A percentile compares a stretch with the other conserved stretches of the same genome.
Evolutionary conservation across 2,113 vertebrate species (phyloP).

Genomic region (Nymphicus hollandicus): DNA sequence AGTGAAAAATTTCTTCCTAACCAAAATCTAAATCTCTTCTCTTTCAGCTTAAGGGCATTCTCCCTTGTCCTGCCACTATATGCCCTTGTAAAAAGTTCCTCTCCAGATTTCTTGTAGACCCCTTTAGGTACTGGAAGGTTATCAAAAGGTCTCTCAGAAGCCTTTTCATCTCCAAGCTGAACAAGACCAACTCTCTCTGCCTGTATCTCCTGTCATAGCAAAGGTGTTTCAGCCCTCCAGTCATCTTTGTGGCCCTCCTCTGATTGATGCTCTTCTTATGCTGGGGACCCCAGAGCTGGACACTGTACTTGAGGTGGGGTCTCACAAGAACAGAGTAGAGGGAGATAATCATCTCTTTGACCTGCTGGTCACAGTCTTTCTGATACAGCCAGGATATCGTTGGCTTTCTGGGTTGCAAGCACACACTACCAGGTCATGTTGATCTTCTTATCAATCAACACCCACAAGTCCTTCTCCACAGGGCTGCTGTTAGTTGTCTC

Average conservation of each 20-base stretch:
- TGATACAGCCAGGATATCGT: neutral
- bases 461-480: neutral
- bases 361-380: neutral
- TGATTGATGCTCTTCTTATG: neutral
- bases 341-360: neutral
- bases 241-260: neutral
- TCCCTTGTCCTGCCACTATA: neutral
- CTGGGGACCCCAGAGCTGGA: neutral
- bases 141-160: neutral
- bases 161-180: neutral
- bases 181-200: neutral
- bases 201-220: neutral
- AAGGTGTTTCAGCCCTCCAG: neutral
- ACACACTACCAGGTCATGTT: neutral
- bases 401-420: neutral
- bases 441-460: neutral
- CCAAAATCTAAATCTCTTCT: neutral
- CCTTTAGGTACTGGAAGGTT: neutral
- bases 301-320: neutral
- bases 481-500: neutral
- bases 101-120: neutral
- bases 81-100: neutral
- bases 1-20: neutral
- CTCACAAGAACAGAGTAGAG: neutral
- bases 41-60: neutral